phyloP scores from a whole-genome alignment of 1,140 invertebrate species.

The Brachionus koreanus region DNA sequence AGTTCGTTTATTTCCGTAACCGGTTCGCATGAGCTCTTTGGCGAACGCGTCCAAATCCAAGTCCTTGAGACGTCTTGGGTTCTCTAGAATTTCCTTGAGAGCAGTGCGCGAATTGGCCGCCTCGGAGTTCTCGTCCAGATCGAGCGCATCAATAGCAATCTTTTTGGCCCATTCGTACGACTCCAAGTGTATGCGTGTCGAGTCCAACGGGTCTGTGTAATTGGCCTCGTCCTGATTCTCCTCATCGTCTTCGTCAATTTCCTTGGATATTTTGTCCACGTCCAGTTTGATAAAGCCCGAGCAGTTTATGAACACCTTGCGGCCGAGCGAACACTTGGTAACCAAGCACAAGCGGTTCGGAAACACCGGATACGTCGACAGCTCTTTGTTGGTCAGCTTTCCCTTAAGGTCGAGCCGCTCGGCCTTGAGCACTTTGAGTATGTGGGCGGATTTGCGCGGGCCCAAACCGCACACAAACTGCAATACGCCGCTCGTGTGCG shows the following conservation, averaged over 20 bases:
- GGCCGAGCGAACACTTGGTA: slow-evolving; percentile 49
- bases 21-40: slow-evolving; percentile 81
- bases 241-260: slow-evolving; percentile 61
- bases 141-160: slow-evolving; percentile 98
- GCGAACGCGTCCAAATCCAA: slow-evolving; percentile 97
- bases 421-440: background rate
- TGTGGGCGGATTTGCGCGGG: slow-evolving; percentile 73
- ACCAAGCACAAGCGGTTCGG: slow-evolving; percentile 48
- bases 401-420: background rate
- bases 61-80: slow-evolving; percentile 87
- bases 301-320: slow-evolving; percentile 88
- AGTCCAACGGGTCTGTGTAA: slow-evolving; percentile 92
- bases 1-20: slow-evolving; percentile 92
- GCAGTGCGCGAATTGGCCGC: slow-evolving; percentile 86
- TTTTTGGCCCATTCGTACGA: slow-evolving; percentile 99
- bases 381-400: background rate
- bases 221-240: slow-evolving; percentile 60
- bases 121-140: slow-evolving; percentile 81
- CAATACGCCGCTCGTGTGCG: slow-evolving; percentile 76
- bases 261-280: slow-evolving; percentile 78
- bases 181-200: slow-evolving; percentile 95
- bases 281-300: slow-evolving; percentile 99
- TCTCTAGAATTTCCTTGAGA: slow-evolving; percentile 91
- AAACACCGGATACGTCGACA: slow-evolving; percentile 8
- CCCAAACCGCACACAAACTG: slow-evolving; percentile 97